phyloP scores from a whole-genome alignment of 2,888 invertebrate genomes.

The Mellilla xanthometata region DNA sequence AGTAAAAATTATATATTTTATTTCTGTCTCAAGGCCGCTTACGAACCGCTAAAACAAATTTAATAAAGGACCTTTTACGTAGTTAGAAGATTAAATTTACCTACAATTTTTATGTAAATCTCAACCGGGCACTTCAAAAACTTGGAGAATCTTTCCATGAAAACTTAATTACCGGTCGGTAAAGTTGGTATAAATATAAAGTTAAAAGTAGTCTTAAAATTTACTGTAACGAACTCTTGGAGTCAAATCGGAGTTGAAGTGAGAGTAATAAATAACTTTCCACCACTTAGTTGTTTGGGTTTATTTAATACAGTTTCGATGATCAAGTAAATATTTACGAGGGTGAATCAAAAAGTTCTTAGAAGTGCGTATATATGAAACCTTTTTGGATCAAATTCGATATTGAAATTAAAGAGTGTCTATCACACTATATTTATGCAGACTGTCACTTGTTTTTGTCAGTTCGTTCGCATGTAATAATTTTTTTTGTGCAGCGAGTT shows the following conservation, averaged over 20 bases:
- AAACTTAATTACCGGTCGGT: constrained; percentile 15
- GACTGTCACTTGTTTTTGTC: too few species aligned
- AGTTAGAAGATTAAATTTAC: background rate
- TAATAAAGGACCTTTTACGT: background rate
- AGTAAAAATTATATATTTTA: too few species aligned
- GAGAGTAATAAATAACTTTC: constrained; percentile 1
- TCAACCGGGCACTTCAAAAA: background rate
- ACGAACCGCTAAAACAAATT: background rate
- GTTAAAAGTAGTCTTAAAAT: constrained; percentile 11
- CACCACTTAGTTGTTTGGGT: too few species aligned
- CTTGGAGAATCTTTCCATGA: constrained; percentile 9
- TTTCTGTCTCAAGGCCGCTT: background rate
- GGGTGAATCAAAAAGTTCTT: too few species aligned
- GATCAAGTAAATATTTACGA: too few species aligned
- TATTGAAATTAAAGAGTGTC: too few species aligned
- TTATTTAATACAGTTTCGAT: too few species aligned
- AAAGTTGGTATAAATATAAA: constrained; percentile 10
- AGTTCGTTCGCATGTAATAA: too few species aligned
- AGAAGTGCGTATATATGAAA: too few species aligned
- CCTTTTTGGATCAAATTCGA: too few species aligned
- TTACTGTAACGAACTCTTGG: constrained; percentile 5
- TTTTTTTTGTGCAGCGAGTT: too few species aligned
- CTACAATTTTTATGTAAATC: background rate
- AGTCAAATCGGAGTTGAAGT: constrained; percentile 7
- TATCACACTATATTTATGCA: too few species aligned